Percentiles rank a stretch among this genome's conserved stretches.
Evolutionary conservation across 2,797 vertebrate genomes (phyloP).

Genomic region (Danio choprae): DNA sequence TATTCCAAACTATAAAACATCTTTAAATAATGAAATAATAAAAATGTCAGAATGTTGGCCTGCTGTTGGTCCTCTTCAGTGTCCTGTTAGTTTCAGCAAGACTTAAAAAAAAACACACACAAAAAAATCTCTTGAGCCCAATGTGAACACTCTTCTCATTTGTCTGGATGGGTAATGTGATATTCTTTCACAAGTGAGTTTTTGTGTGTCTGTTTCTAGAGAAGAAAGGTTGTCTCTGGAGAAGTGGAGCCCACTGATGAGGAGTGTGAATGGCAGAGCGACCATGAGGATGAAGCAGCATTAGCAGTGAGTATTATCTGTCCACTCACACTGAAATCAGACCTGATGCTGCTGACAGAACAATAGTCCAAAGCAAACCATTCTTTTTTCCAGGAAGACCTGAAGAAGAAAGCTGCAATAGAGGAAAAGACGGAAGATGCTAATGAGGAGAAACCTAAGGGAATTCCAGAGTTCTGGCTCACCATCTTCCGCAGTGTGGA

Average conservation of each 20-base stretch:
- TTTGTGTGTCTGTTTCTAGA: constrained; percentile 73
- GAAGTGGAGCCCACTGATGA: constrained; percentile 91
- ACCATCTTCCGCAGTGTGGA: constrained; percentile 97
- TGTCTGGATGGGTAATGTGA: not conserved
- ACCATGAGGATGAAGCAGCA: constrained; percentile 92
- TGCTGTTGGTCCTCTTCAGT: not conserved
- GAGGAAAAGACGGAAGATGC: constrained; percentile 79
- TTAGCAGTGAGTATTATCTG: constrained; percentile 84
- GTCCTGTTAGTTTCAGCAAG: not conserved
- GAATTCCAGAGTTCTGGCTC: constrained; percentile 98
- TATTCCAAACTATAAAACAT: no score
- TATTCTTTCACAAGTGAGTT: not conserved
- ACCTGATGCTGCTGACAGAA: not conserved
- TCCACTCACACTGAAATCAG: constrained; percentile 17
- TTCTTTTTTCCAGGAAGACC: constrained; percentile 80
- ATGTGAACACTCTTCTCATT: not conserved
- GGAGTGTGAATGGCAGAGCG: constrained; percentile 94
- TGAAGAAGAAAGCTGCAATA: constrained; percentile 90
- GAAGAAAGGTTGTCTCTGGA: constrained; percentile 89
- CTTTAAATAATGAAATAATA: no score
- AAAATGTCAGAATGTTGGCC: not conserved
- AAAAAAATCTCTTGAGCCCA: not conserved
- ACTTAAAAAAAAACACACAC: not conserved
- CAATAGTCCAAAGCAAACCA: not conserved
- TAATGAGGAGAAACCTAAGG: constrained; percentile 86